These are phyloP conservation scores for Pangasius larnaudii DNA, from an alignment of 2,797 vertebrate genomes.

Conservation along the genomic window DNA sequence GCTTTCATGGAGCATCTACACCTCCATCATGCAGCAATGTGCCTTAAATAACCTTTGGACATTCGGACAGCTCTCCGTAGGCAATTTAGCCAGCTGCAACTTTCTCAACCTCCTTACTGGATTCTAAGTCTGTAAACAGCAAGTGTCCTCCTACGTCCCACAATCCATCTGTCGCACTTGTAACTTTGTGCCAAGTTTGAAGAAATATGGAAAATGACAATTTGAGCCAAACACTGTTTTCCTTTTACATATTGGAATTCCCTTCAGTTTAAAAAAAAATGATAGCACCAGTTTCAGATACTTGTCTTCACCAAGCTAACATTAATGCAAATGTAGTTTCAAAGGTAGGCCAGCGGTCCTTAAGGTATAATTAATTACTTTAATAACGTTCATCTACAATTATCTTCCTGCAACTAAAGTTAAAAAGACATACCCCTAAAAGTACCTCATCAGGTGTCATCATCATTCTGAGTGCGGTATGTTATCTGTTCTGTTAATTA, in stretches of 20 bases:
- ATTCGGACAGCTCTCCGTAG: conserved; percentile 1
- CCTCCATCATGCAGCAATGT: not conserved
- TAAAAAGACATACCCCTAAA: not conserved
- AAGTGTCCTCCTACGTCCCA: conserved; percentile 16
- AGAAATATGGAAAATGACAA: conserved; percentile 18
- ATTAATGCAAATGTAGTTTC: not conserved
- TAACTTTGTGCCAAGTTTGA: conserved; percentile 27
- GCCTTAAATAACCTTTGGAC: conserved; percentile 5
- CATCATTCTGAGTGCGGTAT: not conserved
- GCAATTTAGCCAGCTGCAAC: not conserved
- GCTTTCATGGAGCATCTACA: conserved; percentile 26
- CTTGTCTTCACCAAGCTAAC: conserved; percentile 5
- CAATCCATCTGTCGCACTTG: conserved; percentile 34
- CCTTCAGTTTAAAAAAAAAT: conserved; percentile 47
- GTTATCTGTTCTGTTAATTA: conserved; percentile 21
- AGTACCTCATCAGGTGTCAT: not conserved
- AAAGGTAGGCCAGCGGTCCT: not conserved
- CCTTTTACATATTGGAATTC: not conserved
- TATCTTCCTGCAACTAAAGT: not conserved
- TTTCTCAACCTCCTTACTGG: not conserved
- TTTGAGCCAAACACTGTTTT: not conserved
- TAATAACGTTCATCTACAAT: not conserved
- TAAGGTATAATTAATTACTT: not conserved
- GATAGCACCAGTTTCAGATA: conserved; percentile 73
- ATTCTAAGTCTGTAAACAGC: not conserved